phyloP scores from a whole-genome alignment of 2,113 vertebrate genomes.

The Butastur rufipennis region DNA sequence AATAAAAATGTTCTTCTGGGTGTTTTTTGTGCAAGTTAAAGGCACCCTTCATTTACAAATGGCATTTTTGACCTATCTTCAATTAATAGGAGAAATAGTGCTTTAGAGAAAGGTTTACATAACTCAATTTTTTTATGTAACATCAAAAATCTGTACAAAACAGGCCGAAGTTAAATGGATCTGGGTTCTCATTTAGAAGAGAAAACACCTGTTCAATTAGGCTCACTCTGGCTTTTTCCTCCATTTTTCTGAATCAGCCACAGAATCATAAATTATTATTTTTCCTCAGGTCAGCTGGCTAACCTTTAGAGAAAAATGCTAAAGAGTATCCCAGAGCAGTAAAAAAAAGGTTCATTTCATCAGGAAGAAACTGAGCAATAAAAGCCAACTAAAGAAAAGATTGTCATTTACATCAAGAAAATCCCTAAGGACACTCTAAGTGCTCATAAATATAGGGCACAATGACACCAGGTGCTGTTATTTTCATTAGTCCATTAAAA shows the following conservation, averaged over 20 bases:
- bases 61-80: background rate
- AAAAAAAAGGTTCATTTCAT: background rate
- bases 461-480: background rate
- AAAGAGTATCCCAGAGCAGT: background rate
- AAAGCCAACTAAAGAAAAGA: background rate
- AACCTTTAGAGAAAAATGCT: background rate
- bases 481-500: background rate
- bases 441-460: background rate
- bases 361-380: background rate
- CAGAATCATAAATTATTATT: background rate
- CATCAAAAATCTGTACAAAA: background rate
- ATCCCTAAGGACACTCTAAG: background rate
- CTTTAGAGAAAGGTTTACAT: background rate
- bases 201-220: background rate
- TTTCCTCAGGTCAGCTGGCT: background rate
- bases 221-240: background rate
- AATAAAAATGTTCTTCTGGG: background rate
- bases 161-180: background rate
- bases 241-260: background rate
- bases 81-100: background rate
- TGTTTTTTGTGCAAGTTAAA: background rate
- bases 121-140: background rate
- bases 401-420: background rate
- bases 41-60: background rate
- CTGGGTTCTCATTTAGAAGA: background rate